Evolutionary conservation across 1,140 invertebrate genomes (phyloP).

Genomic region (Dreissena polymorpha): DNA sequence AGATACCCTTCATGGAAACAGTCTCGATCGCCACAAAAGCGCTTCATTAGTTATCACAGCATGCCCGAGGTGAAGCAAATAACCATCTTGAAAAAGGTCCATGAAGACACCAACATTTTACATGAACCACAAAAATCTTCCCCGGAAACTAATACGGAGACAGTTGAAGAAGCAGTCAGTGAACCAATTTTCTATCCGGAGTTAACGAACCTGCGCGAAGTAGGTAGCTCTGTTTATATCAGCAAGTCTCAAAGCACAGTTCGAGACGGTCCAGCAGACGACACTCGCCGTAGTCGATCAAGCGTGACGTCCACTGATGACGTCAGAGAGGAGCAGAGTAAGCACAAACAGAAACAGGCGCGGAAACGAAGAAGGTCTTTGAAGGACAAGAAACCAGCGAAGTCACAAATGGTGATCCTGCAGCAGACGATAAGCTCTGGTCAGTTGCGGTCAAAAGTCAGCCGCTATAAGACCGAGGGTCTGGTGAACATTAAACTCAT

Average conservation of each 20-base stretch:
- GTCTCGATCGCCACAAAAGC: too few relatives aligned
- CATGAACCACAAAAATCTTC: background rate
- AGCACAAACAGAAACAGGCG: background rate
- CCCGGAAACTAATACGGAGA: background rate
- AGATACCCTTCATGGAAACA: too few relatives aligned
- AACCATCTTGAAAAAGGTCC: background rate
- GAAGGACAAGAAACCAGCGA: constrained; percentile 5
- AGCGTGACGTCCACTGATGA: background rate
- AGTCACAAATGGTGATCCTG: constrained; percentile 26
- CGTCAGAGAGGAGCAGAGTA: constrained; percentile 12
- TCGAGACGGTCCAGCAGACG: too few relatives aligned
- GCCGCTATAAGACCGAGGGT: constrained; percentile 46
- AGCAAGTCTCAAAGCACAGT: background rate
- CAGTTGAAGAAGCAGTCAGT: background rate
- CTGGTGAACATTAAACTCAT: constrained; percentile 8
- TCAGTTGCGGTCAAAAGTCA: constrained; percentile 43
- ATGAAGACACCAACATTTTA: background rate
- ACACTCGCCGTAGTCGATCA: background rate
- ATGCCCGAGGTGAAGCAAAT: background rate
- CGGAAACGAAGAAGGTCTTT: background rate
- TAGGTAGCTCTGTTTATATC: background rate
- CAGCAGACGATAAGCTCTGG: constrained; percentile 25
- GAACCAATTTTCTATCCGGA: background rate
- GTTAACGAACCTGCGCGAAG: background rate
- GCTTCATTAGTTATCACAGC: too few relatives aligned